Evolutionary conservation across 2,113 vertebrate genomes (phyloP).

Genomic region (Empidonax alnorum): DNA sequence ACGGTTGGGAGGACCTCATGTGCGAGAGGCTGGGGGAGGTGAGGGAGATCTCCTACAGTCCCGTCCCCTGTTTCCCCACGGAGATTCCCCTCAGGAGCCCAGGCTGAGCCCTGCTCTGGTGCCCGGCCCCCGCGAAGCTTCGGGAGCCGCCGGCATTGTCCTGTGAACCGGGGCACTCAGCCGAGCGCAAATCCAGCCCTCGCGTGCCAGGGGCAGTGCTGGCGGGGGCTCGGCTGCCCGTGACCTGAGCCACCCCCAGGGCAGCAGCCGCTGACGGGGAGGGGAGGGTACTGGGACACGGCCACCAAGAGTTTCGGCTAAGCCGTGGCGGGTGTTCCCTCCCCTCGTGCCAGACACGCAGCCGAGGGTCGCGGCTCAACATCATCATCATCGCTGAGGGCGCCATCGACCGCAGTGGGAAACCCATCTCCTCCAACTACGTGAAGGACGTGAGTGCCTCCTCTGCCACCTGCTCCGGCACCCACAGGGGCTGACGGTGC

Average conservation of each 20-base stretch:
- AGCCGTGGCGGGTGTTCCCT: rapidly evolving
- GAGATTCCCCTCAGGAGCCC: rapidly evolving
- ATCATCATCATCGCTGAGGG: conserved; percentile 94
- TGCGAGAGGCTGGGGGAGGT: conserved; percentile 87
- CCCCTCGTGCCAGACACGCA: conserved; percentile 79
- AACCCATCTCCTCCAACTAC: conserved; percentile 87
- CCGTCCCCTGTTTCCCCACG: rapidly evolving
- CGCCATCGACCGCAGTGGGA: conserved; percentile 83
- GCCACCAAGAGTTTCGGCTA: rapidly evolving
- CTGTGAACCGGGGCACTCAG: not conserved
- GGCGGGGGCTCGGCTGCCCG: not conserved
- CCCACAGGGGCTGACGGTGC: rapidly evolving
- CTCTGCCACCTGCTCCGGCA: rapidly evolving
- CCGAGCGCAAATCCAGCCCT: not conserved
- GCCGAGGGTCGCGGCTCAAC: conserved; percentile 89
- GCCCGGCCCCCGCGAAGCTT: not conserved
- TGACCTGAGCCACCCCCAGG: not conserved
- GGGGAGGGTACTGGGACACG: rapidly evolving
- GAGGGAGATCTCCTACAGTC: not conserved
- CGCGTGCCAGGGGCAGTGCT: not conserved
- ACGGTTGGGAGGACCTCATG: conserved; percentile 92
- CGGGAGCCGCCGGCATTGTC: not conserved
- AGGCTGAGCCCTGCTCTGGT: rapidly evolving
- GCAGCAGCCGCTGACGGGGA: rapidly evolving
- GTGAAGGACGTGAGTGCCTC: conserved; percentile 83